Percentiles rank a stretch among this genome's conserved stretches.
Evolutionary conservation across 2,797 vertebrate genomes (phyloP).

Genomic region (Leptatherina wallacei): DNA sequence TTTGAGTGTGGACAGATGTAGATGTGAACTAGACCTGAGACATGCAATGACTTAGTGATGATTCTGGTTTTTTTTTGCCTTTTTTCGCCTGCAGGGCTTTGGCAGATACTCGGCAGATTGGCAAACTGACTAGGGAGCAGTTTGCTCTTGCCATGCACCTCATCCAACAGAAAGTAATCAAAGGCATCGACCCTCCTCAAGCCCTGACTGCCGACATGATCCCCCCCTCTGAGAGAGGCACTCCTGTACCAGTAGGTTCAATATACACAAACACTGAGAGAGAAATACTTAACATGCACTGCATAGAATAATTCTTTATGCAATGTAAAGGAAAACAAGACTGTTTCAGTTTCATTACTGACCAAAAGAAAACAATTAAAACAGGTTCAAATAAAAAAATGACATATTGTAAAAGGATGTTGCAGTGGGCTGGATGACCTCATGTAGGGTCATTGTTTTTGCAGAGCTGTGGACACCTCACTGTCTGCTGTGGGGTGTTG

Average conservation of each 20-base stretch:
- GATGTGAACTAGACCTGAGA: neutral
- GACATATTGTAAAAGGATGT: neutral
- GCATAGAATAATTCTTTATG: neutral
- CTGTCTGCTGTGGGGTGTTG: no score
- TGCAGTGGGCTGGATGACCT: neutral
- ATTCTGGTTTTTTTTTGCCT: neutral
- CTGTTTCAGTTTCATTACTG: neutral
- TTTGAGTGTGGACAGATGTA: neutral
- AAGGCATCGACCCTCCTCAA: slow-evolving; percentile 94
- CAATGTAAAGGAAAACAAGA: neutral
- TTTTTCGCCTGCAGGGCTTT: slow-evolving; percentile 85
- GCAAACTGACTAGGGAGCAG: slow-evolving; percentile 94
- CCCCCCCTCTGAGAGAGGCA: slow-evolving; percentile 92
- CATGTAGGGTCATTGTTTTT: neutral
- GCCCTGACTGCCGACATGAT: slow-evolving; percentile 92
- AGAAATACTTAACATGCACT: neutral
- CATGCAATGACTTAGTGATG: neutral
- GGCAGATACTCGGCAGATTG: slow-evolving; percentile 94
- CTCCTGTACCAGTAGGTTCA: slow-evolving; percentile 87
- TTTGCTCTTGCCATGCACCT: slow-evolving; percentile 96
- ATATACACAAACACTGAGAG: neutral
- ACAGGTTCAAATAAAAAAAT: neutral
- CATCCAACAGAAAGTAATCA: slow-evolving; percentile 97
- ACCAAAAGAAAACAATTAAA: neutral
- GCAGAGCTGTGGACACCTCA: neutral